phyloP scores from a whole-genome alignment of 1,140 invertebrate genomes.

The Papilio polytes region DNA sequence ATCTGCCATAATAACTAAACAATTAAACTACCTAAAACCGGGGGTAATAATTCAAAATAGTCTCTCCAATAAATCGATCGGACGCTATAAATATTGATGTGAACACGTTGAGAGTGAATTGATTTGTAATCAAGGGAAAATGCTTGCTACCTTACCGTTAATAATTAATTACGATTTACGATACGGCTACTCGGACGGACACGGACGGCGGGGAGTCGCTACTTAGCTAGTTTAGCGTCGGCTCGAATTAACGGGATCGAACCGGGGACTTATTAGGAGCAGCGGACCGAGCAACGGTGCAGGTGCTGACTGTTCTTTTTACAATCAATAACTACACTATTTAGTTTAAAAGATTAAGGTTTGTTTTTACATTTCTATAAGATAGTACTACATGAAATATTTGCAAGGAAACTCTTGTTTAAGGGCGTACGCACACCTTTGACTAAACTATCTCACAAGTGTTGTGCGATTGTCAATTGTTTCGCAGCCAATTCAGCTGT shows the following conservation, averaged over 20 bases:
- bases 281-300: constrained; percentile 16
- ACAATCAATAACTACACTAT: background rate
- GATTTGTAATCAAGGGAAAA: constrained; percentile 38
- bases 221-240: constrained; percentile 23
- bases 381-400: background rate
- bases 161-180: constrained; percentile 41
- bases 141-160: constrained; percentile 33
- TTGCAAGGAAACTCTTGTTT: no score
- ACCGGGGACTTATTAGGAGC: constrained; percentile 29
- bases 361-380: background rate
- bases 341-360: background rate
- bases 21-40: background rate
- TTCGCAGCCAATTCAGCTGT: no score
- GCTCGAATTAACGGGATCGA: constrained; percentile 33
- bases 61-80: constrained; percentile 15
- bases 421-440: no score
- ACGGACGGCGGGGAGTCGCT: constrained; percentile 18
- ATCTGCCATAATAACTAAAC: constrained; percentile 5
- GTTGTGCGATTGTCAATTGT: no score
- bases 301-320: background rate
- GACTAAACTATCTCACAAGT: no score
- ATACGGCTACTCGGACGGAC: constrained; percentile 22
- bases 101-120: constrained; percentile 29
- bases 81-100: constrained; percentile 32
- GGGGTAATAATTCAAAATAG: constrained; percentile 24